A percentile compares a stretch with the other conserved stretches of the same genome.
Evolutionary conservation across 1,140 invertebrate species (phyloP).

Genomic region (Akabosia matsudoensis): DNA sequence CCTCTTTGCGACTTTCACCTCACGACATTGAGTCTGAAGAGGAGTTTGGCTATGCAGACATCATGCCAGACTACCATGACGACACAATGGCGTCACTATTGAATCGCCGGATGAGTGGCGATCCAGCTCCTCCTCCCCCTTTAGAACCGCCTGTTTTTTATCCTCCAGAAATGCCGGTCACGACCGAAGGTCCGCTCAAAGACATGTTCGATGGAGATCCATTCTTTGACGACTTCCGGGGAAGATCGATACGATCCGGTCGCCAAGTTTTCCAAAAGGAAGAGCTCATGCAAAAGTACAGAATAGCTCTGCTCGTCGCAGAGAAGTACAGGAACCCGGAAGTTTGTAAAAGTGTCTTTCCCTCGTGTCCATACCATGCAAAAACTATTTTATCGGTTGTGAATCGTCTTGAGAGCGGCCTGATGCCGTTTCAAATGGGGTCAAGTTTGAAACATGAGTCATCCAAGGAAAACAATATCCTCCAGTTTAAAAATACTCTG

Average conservation of each 20-base stretch:
- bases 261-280: not conserved
- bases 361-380: not conserved
- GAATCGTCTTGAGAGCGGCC: not conserved
- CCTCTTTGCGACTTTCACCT: no score
- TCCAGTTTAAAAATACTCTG: not conserved
- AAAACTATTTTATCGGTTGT: slow-evolving; percentile 4
- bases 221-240: slow-evolving; percentile 4
- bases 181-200: not conserved
- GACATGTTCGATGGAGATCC: slow-evolving; percentile 14
- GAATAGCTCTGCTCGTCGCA: not conserved
- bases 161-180: not conserved
- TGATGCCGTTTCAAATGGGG: not conserved
- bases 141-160: not conserved
- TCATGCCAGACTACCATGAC: not conserved
- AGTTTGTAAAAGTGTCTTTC: not conserved
- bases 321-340: not conserved
- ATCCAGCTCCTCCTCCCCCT: not conserved
- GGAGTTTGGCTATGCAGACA: no score
- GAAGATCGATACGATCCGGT: not conserved
- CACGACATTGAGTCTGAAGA: no score
- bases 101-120: not conserved
- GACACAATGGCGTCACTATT: not conserved
- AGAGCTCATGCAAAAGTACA: slow-evolving; percentile 5
- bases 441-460: not conserved
- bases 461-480: slow-evolving; percentile 10